Conservation (phyloP, 2,888 invertebrate species). For the Epistrophe eligans region DNA sequence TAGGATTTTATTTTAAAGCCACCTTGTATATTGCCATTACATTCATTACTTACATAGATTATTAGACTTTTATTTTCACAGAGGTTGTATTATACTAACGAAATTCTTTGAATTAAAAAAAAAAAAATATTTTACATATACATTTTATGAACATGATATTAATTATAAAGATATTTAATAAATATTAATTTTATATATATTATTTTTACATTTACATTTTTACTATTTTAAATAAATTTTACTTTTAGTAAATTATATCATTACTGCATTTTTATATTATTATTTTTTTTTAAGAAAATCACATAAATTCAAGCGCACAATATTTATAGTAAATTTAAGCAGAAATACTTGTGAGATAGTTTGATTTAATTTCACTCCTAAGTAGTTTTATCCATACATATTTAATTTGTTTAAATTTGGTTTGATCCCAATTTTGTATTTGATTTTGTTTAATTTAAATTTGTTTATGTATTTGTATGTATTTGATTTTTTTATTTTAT, state of each 20-base stretch:
- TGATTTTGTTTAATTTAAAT: background rate
- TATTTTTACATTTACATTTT: background rate
- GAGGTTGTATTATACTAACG: background rate
- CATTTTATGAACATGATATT: too few relatives aligned
- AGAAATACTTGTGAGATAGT: background rate
- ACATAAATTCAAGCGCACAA: slow-evolving; percentile 28
- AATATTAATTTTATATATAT: too few relatives aligned
- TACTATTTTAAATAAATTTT: background rate
- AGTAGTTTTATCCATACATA: background rate
- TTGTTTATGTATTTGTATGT: background rate
- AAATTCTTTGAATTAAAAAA: background rate
- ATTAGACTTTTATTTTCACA: background rate
- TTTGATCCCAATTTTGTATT: background rate
- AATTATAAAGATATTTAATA: too few relatives aligned
- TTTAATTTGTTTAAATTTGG: too few relatives aligned
- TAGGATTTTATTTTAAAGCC: background rate
- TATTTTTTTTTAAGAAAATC: background rate
- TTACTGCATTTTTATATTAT: background rate
- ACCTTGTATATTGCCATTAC: background rate
- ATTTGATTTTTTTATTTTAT: background rate
- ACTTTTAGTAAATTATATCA: background rate
- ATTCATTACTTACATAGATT: background rate
- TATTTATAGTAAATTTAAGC: background rate
- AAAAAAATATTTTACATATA: too few relatives aligned
- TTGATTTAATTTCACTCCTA: background rate